Evolutionary conservation across 1,140 invertebrate species (phyloP).

Genomic region (Acyrthosiphon pisum): DNA sequence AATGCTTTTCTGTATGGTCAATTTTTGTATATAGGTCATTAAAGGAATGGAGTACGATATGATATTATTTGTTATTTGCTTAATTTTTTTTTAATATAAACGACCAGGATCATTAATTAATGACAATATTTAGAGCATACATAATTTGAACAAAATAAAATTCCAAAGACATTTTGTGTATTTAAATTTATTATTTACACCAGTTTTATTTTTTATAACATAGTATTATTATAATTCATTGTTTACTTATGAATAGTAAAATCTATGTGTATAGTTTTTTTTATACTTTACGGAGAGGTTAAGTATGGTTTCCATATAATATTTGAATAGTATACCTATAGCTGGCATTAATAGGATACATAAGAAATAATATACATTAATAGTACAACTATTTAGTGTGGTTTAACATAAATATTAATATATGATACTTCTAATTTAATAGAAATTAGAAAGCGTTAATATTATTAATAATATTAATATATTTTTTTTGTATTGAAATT

Average conservation of each 20-base stretch:
- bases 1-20: background rate
- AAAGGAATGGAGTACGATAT: background rate
- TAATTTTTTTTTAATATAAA: background rate
- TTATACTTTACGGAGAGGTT: no score
- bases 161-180: no score
- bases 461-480: background rate
- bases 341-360: background rate
- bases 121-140: background rate
- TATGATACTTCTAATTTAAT: background rate
- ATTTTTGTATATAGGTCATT: background rate
- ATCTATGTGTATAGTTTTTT: no score
- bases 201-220: no score
- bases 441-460: no score
- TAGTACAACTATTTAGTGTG: background rate
- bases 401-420: background rate
- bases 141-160: background rate
- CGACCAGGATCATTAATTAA: background rate
- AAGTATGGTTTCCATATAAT: no score
- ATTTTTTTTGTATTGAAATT: background rate
- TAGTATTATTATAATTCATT: no score
- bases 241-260: no score
- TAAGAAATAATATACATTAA: background rate
- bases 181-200: no score
- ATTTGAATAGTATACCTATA: no score
- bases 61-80: background rate